Conservation (phyloP, 2,113 vertebrate species). For the Colistium nudipinnis region DNA sequence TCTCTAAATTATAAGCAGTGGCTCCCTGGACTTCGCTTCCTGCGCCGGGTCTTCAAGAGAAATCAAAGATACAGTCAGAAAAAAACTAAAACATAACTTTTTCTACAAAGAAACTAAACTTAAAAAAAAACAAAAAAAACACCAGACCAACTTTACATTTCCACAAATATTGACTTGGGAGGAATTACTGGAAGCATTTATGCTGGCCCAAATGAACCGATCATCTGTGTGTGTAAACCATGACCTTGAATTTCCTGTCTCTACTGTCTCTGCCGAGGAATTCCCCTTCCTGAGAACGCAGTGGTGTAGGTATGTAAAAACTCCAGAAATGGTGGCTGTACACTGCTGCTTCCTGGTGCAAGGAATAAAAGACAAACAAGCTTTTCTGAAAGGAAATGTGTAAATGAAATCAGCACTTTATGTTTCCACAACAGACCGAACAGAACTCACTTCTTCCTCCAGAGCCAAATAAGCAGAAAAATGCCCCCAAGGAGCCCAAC, state of each 20-base stretch:
- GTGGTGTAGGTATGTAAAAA: neutral
- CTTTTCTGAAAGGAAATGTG: neutral
- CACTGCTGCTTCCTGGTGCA: neutral
- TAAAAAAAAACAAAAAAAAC: no score
- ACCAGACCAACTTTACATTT: no score
- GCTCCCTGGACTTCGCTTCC: neutral
- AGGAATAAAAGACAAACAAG: neutral
- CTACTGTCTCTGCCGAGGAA: neutral
- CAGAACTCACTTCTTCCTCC: constrained; percentile 37
- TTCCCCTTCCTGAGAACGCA: neutral
- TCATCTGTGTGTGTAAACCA: neutral
- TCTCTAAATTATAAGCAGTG: accelerated
- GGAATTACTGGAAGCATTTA: neutral
- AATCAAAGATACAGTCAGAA: neutral
- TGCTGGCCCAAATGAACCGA: neutral
- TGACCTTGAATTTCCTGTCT: neutral
- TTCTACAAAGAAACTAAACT: neutral
- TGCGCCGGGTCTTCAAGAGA: neutral
- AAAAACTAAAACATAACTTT: neutral
- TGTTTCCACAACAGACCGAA: neutral
- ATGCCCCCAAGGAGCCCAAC: accelerated
- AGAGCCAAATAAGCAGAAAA: accelerated
- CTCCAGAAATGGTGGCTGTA: neutral
- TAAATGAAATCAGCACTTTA: neutral
- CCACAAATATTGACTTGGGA: neutral